A percentile compares a stretch with the other conserved stretches of the same genome.
phyloP scores from a whole-genome alignment of 2,888 invertebrate species.

The Schizaphis graminum region DNA sequence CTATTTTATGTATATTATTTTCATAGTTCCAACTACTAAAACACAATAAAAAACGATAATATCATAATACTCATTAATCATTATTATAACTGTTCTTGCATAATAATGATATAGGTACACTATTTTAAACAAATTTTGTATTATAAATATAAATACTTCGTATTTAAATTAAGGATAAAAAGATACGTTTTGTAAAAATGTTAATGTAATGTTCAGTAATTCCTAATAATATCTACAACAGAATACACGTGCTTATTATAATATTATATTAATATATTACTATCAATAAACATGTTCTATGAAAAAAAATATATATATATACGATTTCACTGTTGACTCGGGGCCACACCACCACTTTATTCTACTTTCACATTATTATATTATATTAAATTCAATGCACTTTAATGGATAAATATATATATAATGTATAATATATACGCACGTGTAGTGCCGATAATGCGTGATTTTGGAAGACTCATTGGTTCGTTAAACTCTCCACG shows the following conservation, averaged over 20 bases:
- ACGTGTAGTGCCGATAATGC: not conserved
- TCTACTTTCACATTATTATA: constrained; percentile 59
- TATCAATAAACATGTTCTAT: constrained; percentile 46
- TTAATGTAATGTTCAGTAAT: not conserved
- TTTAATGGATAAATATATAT: not conserved
- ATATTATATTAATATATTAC: not conserved
- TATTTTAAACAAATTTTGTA: not conserved
- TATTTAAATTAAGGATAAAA: not conserved
- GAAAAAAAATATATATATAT: not conserved
- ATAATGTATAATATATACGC: not conserved
- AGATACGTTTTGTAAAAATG: not conserved
- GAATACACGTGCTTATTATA: not conserved
- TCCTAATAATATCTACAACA: not conserved
- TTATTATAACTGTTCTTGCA: not conserved
- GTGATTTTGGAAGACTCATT: constrained; percentile 9
- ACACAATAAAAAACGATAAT: not conserved
- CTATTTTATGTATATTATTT: not conserved
- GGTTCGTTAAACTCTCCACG: constrained; percentile 28
- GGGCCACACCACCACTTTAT: not conserved
- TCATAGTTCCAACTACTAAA: not conserved
- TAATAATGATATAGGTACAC: not conserved
- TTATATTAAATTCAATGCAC: not conserved
- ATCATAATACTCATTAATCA: not conserved
- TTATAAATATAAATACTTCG: not conserved
- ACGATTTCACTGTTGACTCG: constrained; percentile 53